phyloP scores from a whole-genome alignment of 2,113 vertebrate genomes.

The Dicentrarchus labrax region DNA sequence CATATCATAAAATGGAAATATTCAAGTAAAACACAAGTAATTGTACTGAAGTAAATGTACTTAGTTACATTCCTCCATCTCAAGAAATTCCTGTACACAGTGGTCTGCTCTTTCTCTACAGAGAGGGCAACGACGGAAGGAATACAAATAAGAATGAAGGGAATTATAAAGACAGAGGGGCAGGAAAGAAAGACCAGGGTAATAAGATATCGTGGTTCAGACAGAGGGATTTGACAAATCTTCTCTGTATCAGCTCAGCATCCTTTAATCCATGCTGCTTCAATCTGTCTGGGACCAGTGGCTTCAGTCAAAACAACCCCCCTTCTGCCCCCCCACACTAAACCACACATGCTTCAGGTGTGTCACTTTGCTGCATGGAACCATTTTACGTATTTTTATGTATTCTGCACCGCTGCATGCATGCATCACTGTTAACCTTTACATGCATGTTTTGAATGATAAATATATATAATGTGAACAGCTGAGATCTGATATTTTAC shows the following conservation, averaged over 20 bases:
- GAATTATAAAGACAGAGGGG: constrained; percentile 34
- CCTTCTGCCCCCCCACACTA: not conserved
- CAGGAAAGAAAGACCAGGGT: constrained; percentile 26
- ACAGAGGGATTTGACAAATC: constrained; percentile 78
- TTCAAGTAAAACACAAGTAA: not conserved
- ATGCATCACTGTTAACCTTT: not conserved
- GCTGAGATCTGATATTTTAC: not conserved
- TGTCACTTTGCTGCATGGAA: not conserved
- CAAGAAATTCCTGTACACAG: not conserved
- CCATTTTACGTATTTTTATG: not conserved
- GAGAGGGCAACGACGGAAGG: not conserved
- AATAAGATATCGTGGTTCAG: constrained; percentile 67
- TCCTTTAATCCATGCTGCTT: constrained; percentile 70
- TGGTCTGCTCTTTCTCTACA: not conserved
- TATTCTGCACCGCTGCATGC: not conserved
- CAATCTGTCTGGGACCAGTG: constrained; percentile 72
- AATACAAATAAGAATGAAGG: constrained; percentile 20
- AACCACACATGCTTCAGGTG: not conserved
- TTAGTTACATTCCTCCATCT: not conserved
- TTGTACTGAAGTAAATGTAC: not conserved
- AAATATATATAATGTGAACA: not conserved
- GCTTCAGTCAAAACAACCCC: constrained; percentile 52
- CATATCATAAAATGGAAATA: not conserved
- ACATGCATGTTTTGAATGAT: not conserved
- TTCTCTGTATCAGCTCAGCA: constrained; percentile 69